Percentiles rank a stretch among this genome's conserved stretches.
phyloP scores from a whole-genome alignment of 1,140 invertebrate species.

The Melipona quadrifasciata region DNA sequence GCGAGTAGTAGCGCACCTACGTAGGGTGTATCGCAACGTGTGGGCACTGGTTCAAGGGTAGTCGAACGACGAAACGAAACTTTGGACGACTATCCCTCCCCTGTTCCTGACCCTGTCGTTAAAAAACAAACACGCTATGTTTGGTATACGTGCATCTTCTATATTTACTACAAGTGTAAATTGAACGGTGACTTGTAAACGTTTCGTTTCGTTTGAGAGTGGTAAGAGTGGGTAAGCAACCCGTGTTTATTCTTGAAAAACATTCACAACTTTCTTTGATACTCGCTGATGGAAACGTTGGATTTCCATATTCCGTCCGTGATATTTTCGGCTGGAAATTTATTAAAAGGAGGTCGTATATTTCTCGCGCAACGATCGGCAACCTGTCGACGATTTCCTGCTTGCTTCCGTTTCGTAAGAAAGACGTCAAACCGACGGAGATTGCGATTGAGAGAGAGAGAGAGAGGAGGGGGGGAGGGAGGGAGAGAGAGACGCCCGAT shows the following conservation, averaged over 20 bases:
- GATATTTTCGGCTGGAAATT: too few relatives aligned
- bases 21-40: constrained; percentile 11
- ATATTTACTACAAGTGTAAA: neutral
- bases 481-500: neutral
- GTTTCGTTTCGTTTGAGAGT: neutral
- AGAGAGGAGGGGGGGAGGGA: too few relatives aligned
- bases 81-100: neutral
- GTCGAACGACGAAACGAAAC: neutral
- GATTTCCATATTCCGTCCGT: neutral
- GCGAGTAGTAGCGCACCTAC: constrained; percentile 4
- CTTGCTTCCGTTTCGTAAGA: constrained; percentile 19
- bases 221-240: neutral
- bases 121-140: too few relatives aligned
- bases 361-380: neutral
- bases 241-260: too few relatives aligned
- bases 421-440: neutral
- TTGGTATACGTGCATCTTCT: too few relatives aligned
- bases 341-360: neutral
- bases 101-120: neutral
- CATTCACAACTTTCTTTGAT: too few relatives aligned
- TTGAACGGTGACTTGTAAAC: neutral
- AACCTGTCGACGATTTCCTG: constrained; percentile 41
- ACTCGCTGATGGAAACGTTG: too few relatives aligned
- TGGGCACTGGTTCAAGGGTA: neutral
- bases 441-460: too few relatives aligned